Evolutionary conservation across 2,797 vertebrate genomes (phyloP).

Genomic region (Adelosebastes latens): DNA sequence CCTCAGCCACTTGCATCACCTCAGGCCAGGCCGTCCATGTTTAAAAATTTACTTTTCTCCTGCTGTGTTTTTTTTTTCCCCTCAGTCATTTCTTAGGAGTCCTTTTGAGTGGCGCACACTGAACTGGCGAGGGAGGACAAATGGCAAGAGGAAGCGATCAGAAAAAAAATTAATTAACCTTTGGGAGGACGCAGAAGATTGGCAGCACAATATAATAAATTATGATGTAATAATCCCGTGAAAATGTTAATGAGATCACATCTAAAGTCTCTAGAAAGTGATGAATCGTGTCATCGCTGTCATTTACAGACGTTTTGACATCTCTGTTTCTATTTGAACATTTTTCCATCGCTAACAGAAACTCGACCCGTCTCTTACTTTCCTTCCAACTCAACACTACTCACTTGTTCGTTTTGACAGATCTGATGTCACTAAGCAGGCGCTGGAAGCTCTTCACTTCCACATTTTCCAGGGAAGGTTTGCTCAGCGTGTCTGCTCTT

Average conservation of each 20-base stretch:
- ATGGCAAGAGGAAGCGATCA: background rate
- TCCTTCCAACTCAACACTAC: slow-evolving; percentile 4
- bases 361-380: background rate
- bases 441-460: background rate
- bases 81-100: background rate
- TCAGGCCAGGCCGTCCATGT: background rate
- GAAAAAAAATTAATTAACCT: slow-evolving; percentile 43
- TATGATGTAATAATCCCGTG: slow-evolving; percentile 15
- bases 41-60: slow-evolving; percentile 30
- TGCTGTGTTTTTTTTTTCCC: background rate
- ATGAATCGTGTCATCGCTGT: background rate
- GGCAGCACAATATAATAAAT: slow-evolving; percentile 7
- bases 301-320: background rate
- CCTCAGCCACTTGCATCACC: background rate
- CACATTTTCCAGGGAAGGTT: slow-evolving; percentile 4
- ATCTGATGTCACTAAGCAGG: slow-evolving; percentile 5
- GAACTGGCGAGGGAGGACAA: background rate
- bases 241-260: slow-evolving; percentile 46
- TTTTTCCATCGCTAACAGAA: background rate
- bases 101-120: background rate
- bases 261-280: background rate
- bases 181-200: slow-evolving; percentile 23
- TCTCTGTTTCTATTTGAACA: background rate
- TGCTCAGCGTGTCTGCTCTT: background rate
- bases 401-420: background rate